Percentiles rank a stretch among this genome's conserved stretches.
Evolutionary conservation across 2,797 vertebrate species (phyloP).

Genomic region (Cynopterus sphinx): DNA sequence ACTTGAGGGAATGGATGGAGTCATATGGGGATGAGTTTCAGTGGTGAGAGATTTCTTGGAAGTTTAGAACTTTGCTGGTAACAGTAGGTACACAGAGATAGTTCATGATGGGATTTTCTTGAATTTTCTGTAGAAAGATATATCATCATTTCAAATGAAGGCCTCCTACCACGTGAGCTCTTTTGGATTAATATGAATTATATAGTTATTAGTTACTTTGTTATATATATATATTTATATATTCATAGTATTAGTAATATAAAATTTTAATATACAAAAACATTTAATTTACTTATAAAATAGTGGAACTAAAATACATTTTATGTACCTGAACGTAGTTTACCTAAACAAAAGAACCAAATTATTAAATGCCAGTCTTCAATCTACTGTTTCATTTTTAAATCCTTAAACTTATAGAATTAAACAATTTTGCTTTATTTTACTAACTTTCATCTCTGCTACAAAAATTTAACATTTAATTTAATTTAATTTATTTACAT

Average conservation of each 20-base stretch:
- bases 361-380: background rate
- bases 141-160: background rate
- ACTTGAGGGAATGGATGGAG: background rate
- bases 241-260: background rate
- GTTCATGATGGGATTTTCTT: background rate
- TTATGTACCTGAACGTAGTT: background rate
- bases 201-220: background rate
- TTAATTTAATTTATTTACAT: background rate
- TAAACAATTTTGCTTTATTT: background rate
- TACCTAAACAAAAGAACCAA: background rate
- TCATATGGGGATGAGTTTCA: background rate
- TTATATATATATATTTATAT: background rate
- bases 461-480: background rate
- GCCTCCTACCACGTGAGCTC: background rate
- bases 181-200: background rate
- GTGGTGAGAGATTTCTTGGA: background rate
- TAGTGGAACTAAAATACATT: background rate
- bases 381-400: background rate
- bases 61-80: background rate
- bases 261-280: background rate
- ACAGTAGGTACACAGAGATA: background rate
- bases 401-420: background rate
- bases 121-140: background rate
- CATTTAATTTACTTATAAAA: background rate
- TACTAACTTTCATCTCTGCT: background rate